A percentile compares a stretch with the other conserved stretches of the same genome.
phyloP scores from a whole-genome alignment of 2,113 vertebrate species.

The Campylorhamphus procurvoides region DNA sequence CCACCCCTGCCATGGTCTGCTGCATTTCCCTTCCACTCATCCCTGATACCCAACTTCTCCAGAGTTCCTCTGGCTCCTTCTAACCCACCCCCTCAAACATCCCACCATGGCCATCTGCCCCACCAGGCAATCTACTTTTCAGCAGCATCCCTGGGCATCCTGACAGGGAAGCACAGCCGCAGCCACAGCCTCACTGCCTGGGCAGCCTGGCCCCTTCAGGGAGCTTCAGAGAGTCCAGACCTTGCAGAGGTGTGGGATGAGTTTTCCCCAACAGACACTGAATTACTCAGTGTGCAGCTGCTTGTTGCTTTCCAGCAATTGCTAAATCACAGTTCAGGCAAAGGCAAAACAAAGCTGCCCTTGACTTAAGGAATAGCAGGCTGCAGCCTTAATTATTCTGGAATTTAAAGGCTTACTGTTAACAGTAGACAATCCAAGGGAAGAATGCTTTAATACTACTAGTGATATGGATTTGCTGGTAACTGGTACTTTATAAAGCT shows the following conservation, averaged over 20 bases:
- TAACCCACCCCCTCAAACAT: neutral
- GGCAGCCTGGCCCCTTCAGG: no score
- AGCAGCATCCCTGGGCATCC: neutral
- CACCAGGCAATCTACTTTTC: accelerated
- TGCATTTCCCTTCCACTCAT: neutral
- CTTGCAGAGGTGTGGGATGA: accelerated
- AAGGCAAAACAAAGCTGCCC: slow-evolving; percentile 43
- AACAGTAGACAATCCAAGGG: neutral
- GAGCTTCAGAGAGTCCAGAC: accelerated
- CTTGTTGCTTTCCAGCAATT: slow-evolving; percentile 12
- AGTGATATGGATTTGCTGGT: neutral
- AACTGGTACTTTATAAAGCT: neutral
- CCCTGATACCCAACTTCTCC: neutral
- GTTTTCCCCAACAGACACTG: neutral
- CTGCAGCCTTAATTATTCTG: slow-evolving; percentile 28
- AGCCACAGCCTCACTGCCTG: accelerated
- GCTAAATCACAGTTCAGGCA: neutral
- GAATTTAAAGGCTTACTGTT: slow-evolving; percentile 34
- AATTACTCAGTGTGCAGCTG: neutral
- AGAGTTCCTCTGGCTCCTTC: neutral
- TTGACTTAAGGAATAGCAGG: slow-evolving; percentile 26
- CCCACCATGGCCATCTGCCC: accelerated
- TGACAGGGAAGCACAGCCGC: accelerated
- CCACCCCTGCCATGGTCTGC: neutral
- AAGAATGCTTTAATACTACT: neutral